Conservation (phyloP, 2,113 vertebrate genomes). For the Vulpes lagopus region DNA sequence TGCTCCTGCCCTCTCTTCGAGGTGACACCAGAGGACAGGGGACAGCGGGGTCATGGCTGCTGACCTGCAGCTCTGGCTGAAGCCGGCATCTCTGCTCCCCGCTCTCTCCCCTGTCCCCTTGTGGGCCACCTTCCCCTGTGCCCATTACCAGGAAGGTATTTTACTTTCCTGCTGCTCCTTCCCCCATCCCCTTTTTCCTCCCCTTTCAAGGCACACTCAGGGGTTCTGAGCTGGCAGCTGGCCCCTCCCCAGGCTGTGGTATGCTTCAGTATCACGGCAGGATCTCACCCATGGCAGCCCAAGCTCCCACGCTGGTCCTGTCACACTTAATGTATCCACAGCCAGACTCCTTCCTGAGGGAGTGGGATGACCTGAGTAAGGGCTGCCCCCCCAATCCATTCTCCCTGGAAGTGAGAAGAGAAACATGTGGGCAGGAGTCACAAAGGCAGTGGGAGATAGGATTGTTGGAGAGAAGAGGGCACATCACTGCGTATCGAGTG, state of each 20-base stretch:
- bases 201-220: not conserved
- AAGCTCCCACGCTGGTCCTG: not conserved
- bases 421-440: not conserved
- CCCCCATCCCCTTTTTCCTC: not conserved
- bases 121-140: not conserved
- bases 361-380: not conserved
- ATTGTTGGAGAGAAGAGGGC: not conserved
- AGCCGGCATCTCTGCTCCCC: not conserved
- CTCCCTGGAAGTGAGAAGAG: not conserved
- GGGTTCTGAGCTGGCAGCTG: not conserved
- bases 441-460: accelerated
- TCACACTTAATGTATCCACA: not conserved
- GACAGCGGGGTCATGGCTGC: not conserved
- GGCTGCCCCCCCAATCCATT: not conserved
- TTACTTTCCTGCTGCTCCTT: not conserved
- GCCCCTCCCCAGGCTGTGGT: not conserved
- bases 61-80: too few relatives aligned
- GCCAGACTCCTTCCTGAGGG: accelerated
- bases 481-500: accelerated
- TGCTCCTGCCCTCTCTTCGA: too few relatives aligned
- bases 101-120: too few relatives aligned
- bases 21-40: not conserved
- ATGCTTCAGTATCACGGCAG: not conserved
- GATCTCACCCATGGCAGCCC: not conserved
- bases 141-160: not conserved